Base-by-base conservation (phyloP, 2,797 vertebrate genomes). In the Poeciliopsis gracilis region DNA sequence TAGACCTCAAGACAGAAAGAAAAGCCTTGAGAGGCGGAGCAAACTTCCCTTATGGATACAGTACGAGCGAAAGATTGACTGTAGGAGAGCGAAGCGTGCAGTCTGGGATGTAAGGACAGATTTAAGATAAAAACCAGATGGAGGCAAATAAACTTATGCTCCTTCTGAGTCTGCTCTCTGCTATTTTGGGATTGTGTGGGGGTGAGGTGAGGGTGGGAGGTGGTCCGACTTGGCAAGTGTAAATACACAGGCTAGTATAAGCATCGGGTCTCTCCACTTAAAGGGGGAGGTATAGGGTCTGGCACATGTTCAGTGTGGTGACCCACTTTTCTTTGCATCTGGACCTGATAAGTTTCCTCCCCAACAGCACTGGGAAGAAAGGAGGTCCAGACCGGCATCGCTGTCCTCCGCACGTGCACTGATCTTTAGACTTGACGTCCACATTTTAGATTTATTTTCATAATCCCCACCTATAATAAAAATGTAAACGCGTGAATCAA, bases 271-370 rank as follows among this genome's bases (percentile, higher is more conserved):
- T 80, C 73, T 47, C 79, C 88, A 53, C 67, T 70, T 86, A 88
- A 90, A 88, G 82, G 88, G 89, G 85, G 86, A 86, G 80, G 84
- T 92, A 90, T 89, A 91, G 88, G 86, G 89, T 92, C 89, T 93
- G 90, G 92, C 89, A 86, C 75, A 76, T 73, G 84, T 90, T 90
- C 55, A 76, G 73, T 83, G 86, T 77, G 84, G 90, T 91, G 91
- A 92, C 93, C 92, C 90, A 93, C 83, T 92, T 91, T 89, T 76
- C 85, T 86, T 73, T 88, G 76, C 92, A 93, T 92, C 92, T 93
- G 92, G 92, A 91, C 88, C 57, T 85, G 82, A 92, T 94, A 82
- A 89, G 77, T 86, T 75, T 57, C 28, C 81, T 77, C 47, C 81
- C 12, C 15, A 45, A 82, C 87, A 81, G 84, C 36, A 84, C 74